Conservation (phyloP, 1,140 invertebrate genomes). For the Argopecten irradians region DNA sequence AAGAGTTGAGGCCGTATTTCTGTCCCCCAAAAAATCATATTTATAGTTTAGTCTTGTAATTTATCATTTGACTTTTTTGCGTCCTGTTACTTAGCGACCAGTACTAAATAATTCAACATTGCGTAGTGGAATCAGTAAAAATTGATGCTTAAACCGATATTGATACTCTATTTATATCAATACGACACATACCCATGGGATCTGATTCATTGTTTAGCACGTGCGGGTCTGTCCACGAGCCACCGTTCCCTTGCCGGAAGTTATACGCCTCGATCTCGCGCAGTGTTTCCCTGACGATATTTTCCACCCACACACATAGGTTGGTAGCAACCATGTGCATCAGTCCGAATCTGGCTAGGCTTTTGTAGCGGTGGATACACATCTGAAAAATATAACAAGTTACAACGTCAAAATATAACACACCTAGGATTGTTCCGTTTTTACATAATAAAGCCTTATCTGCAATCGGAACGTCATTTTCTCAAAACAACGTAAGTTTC, state of each 20-base stretch:
- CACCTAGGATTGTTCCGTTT: too few species aligned
- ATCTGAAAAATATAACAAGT: constrained; percentile 56
- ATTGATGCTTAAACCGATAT: not conserved
- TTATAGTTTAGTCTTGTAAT: too few species aligned
- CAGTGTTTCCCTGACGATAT: constrained; percentile 61
- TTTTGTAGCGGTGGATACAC: constrained; percentile 82
- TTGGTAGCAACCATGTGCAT: constrained; percentile 99
- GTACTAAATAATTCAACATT: not conserved
- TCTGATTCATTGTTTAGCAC: not conserved
- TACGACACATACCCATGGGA: not conserved
- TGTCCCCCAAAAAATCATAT: too few species aligned
- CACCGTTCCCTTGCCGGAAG: not conserved
- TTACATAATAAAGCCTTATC: too few species aligned
- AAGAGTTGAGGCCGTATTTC: too few species aligned
- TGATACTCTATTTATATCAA: not conserved
- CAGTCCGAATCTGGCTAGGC: constrained; percentile 94
- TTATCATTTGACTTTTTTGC: too few species aligned
- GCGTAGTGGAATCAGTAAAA: not conserved
- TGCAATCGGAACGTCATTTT: too few species aligned
- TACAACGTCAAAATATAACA: not conserved
- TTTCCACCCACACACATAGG: constrained; percentile 87
- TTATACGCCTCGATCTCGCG: constrained; percentile 45
- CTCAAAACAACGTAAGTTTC: too few species aligned
- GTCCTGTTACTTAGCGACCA: too few species aligned
- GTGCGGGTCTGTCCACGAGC: not conserved